Evolutionary conservation across 2,113 vertebrate species (phyloP).

Genomic region (Panthera tigris): DNA sequence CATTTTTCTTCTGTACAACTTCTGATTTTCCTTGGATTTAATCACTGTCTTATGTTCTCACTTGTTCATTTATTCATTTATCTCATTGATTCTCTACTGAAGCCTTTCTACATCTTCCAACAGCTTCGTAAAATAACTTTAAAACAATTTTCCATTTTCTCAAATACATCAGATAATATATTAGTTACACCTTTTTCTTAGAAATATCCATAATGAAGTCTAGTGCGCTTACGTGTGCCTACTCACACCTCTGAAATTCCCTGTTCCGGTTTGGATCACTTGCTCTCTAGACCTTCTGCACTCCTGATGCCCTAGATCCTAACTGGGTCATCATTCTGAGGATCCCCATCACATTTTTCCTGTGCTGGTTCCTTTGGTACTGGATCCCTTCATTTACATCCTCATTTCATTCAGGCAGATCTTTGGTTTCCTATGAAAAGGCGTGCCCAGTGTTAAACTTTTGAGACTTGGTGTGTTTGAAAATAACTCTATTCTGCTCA

Average conservation of each 20-base stretch:
- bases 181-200: background rate
- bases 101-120: background rate
- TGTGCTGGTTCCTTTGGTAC: background rate
- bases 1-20: background rate
- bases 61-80: background rate
- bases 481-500: background rate
- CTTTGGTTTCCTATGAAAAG: background rate
- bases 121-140: background rate
- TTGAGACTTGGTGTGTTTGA: background rate
- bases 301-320: too few relatives aligned
- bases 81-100: background rate
- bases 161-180: background rate
- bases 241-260: background rate
- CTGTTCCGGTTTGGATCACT: background rate
- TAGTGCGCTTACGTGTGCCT: fast-evolving
- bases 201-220: background rate
- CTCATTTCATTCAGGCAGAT: background rate
- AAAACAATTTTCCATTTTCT: background rate
- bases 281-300: background rate
- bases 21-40: background rate
- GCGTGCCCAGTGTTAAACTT: background rate
- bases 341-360: background rate
- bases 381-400: background rate
- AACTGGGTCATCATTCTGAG: background rate
- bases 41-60: background rate